phyloP scores from a whole-genome alignment of 1,140 invertebrate genomes.

The Lepidostoma basale region DNA sequence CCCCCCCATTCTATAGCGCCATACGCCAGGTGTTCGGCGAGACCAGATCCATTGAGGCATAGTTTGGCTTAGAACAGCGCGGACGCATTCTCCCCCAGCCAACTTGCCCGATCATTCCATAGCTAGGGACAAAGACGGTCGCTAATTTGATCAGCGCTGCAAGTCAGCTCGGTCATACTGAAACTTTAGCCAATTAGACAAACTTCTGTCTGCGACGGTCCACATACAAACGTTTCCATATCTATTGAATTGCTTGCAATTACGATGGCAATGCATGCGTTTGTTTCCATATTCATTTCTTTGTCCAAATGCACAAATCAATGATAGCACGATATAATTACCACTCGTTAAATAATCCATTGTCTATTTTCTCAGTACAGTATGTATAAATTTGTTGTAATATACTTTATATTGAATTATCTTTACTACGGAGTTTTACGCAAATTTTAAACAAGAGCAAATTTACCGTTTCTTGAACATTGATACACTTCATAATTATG shows the following conservation, averaged over 20 bases:
- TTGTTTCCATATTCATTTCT: too few species aligned
- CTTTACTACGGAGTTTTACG: too few species aligned
- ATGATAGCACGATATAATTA: too few species aligned
- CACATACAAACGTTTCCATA: background rate
- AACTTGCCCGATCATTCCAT: background rate
- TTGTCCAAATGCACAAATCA: too few species aligned
- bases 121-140: constrained; percentile 14
- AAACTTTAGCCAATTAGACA: constrained; percentile 15
- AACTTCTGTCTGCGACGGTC: background rate
- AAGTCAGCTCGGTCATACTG: constrained; percentile 23
- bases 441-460: too few species aligned
- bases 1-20: background rate
- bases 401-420: too few species aligned
- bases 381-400: too few species aligned
- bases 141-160: constrained; percentile 23
- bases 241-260: background rate
- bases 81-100: background rate
- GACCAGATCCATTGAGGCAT: background rate
- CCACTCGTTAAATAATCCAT: too few species aligned
- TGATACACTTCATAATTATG: too few species aligned
- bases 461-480: too few species aligned
- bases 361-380: too few species aligned
- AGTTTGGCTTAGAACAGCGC: background rate
- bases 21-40: background rate
- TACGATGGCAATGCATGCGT: too few species aligned